Conservation (phyloP, 2,113 vertebrate species). For the Puffinus mauretanicus region DNA sequence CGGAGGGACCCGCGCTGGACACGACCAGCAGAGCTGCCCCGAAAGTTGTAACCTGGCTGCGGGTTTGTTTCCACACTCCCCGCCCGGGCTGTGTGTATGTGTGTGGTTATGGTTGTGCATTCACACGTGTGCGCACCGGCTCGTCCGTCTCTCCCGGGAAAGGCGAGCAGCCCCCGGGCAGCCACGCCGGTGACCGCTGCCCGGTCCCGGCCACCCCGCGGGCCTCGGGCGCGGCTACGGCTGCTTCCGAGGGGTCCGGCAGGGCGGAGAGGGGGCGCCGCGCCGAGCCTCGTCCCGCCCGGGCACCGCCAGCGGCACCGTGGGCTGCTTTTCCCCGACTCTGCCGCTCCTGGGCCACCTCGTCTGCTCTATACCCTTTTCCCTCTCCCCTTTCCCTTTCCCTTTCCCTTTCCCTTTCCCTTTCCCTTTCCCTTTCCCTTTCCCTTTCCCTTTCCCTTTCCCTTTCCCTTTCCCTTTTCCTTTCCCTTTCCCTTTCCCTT, state of each 20-base stretch:
- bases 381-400: no score
- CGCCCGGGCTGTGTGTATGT: neutral
- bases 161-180: neutral
- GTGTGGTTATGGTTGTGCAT: neutral
- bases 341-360: neutral
- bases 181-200: neutral
- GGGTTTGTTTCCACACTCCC: neutral
- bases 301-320: neutral
- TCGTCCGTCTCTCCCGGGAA: neutral
- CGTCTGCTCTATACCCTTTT: no score
- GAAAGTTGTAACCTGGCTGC: neutral
- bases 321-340: neutral
- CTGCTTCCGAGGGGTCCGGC: neutral
- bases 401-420: no score
- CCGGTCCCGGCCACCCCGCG: no score
- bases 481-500: neutral
- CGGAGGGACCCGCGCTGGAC: neutral
- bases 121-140: neutral
- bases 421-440: no score
- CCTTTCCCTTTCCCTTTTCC: no score
- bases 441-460: no score
- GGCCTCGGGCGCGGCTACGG: neutral
- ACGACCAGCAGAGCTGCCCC: neutral
- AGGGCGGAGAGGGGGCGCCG: no score
- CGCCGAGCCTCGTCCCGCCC: no score